Conservation (phyloP, 1,140 invertebrate genomes). For the Drosophila navojoa region DNA sequence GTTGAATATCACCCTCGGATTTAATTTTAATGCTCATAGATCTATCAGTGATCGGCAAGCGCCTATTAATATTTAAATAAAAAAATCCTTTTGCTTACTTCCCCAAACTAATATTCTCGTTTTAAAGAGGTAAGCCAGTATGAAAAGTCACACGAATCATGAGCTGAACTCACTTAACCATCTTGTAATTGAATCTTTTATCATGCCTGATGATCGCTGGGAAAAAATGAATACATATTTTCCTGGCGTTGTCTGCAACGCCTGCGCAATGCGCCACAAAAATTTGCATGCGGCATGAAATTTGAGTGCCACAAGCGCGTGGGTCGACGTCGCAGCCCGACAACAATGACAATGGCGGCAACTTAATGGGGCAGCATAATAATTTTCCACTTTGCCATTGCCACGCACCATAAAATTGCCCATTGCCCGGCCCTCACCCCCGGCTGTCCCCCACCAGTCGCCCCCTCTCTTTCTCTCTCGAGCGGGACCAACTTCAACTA, state of each 20-base stretch:
- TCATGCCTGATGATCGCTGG: constrained; percentile 63
- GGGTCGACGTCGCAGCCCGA: constrained; percentile 47
- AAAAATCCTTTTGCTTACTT: too few relatives aligned
- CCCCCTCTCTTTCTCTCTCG: neutral
- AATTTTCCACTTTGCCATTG: constrained; percentile 75
- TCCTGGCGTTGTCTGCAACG: constrained; percentile 16
- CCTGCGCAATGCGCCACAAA: constrained; percentile 32
- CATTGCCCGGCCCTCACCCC: neutral
- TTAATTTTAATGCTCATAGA: too few relatives aligned
- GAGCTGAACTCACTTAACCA: constrained; percentile 47
- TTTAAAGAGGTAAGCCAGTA: neutral
- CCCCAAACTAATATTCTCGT: too few relatives aligned
- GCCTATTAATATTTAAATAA: too few relatives aligned
- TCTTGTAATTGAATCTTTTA: constrained; percentile 79
- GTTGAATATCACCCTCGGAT: too few relatives aligned
- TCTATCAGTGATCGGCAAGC: too few relatives aligned
- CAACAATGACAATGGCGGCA: constrained; percentile 61
- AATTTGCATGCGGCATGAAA: constrained; percentile 36
- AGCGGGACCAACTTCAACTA: constrained; percentile 62
- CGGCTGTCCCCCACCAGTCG: neutral
- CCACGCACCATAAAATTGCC: constrained; percentile 53
- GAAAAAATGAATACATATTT: constrained; percentile 34
- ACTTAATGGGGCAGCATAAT: constrained; percentile 73
- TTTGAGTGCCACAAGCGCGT: constrained; percentile 51
- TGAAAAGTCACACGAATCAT: constrained; percentile 64